Conservation (phyloP, 2,113 vertebrate species). For the Engraulis encrasicolus region DNA sequence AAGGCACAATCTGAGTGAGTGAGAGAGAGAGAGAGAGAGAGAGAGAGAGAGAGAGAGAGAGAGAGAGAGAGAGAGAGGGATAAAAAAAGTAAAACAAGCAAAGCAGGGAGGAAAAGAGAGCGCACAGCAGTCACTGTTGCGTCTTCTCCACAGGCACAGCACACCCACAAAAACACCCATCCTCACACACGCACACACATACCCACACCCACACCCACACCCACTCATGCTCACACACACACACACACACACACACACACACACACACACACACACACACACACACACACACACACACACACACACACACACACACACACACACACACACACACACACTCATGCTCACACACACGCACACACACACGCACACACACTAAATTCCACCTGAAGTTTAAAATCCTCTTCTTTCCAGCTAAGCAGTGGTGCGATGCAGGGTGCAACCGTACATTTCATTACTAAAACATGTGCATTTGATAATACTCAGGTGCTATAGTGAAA, state of each 20-base stretch:
- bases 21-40: conserved; percentile 26
- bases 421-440: neutral
- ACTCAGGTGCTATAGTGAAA: conserved; percentile 7
- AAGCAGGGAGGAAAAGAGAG: neutral
- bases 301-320: neutral
- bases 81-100: too few species aligned
- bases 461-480: neutral
- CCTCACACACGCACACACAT: neutral
- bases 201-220: neutral
- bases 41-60: conserved; percentile 38
- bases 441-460: neutral
- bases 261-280: neutral
- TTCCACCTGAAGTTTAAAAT: neutral
- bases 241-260: neutral
- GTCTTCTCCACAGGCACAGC: conserved; percentile 33
- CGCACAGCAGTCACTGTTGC: conserved; percentile 34
- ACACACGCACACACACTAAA: neutral
- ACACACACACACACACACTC: neutral
- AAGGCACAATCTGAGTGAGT: conserved; percentile 59
- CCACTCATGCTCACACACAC: too few species aligned
- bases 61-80: conserved; percentile 24
- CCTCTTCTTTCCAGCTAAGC: neutral
- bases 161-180: too few species aligned
- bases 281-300: neutral
- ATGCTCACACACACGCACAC: too few species aligned